Evolutionary conservation across 2,888 invertebrate genomes (phyloP), one percentile per base, ranked within the genome.

Genomic region (Choristoneura rosaceana): DNA sequence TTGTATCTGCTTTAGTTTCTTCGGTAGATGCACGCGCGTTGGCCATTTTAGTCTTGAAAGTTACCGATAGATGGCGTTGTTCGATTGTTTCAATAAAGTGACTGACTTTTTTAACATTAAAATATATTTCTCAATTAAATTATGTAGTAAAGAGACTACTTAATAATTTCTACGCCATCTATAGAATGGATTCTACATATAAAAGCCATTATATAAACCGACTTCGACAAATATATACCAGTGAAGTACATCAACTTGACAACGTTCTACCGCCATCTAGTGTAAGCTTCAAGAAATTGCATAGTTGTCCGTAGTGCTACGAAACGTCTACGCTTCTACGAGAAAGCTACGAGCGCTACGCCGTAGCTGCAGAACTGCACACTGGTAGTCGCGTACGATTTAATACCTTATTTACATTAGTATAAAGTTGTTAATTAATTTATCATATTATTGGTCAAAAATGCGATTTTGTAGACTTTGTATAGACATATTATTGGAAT

Each of bases 291-390:
- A 15, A 8, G 17, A 52, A 52, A 52, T 8, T 4, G n/a, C 47
- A 47, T n/a, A n/a, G 47, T 47, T n/a, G 14, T 12, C 38, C 3
- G 47, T n/a, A 0, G 47, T 52, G 52, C 52, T 52, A 55, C 17
- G 55, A 25, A 10, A 10, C 55, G 8, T 61, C 61, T 69, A 60
- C 58, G 60, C 50, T 38, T 34, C 62, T 55, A 55, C 55, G 55
- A 61, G 59, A 17, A 12, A n/a, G 71, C 66, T 71, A 71, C 71
- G 66, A 25, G 25, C 38, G 43, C 60, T 65, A 71, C 66, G 71
- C 14, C 61, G 66, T 62, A 71, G 66, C 70, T 43, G 43, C 12
- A 55, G 10, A 41, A 17, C 10, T 60, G 38, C 41, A 4, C 9
- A 15, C n/a, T n/a, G n/a, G 15, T 4, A 50, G 50, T 5, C 4